phyloP scores from a whole-genome alignment of 2,888 invertebrate genomes.

The Ichneumoninae sp. region DNA sequence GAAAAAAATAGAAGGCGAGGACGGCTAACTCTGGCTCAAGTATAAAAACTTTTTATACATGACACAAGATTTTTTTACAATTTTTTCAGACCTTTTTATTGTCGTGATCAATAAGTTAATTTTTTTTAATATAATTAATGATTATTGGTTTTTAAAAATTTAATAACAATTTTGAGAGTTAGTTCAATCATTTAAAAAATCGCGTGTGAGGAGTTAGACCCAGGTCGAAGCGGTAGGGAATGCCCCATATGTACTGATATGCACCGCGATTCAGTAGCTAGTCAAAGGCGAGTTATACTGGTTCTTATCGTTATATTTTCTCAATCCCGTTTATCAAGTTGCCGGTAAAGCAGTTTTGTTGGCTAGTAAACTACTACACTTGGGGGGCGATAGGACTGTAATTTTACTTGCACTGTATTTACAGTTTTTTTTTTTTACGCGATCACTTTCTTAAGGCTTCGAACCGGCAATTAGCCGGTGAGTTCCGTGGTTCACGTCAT shows the following conservation, averaged over 20 bases:
- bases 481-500: constrained; percentile 5
- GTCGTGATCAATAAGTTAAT: too few species aligned
- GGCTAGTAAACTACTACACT: background rate
- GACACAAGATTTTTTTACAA: too few species aligned
- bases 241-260: background rate
- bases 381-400: background rate
- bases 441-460: constrained; percentile 18
- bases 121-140: too few species aligned
- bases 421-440: background rate
- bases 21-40: too few species aligned
- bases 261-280: background rate
- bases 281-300: constrained; percentile 2
- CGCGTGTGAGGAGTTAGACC: too few species aligned
- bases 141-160: too few species aligned
- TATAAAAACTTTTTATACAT: too few species aligned
- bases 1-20: too few species aligned
- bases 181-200: background rate
- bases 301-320: constrained; percentile 1
- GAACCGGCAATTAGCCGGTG: constrained; percentile 11
- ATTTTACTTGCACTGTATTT: constrained; percentile 17
- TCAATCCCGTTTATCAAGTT: background rate
- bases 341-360: background rate
- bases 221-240: background rate
- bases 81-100: too few species aligned
- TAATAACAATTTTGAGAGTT: too few species aligned